phyloP scores from a whole-genome alignment of 1,140 invertebrate genomes.

The Brachionus rotundiformis region DNA sequence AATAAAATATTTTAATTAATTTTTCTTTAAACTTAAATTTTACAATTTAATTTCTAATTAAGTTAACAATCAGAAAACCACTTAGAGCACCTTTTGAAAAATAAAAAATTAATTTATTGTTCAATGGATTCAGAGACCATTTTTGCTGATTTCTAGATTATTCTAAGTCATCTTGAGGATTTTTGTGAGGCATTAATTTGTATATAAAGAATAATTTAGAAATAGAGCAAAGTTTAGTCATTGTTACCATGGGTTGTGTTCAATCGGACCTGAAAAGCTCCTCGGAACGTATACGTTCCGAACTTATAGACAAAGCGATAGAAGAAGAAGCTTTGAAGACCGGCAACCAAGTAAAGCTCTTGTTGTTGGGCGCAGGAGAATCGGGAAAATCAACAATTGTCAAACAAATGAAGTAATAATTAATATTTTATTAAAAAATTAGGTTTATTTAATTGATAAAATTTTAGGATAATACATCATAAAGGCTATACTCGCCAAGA shows the following conservation, averaged over 20 bases:
- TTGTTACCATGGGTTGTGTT: conserved; percentile 3
- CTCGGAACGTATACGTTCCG: conserved; percentile 8
- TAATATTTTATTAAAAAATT: conserved; percentile 88
- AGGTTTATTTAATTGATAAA: conserved; percentile 64
- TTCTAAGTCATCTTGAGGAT: background rate
- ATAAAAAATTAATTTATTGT: background rate
- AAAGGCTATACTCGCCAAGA: conserved; percentile 88
- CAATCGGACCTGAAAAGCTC: background rate
- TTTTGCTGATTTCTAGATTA: background rate
- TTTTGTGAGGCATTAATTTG: background rate
- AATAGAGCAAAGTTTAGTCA: background rate
- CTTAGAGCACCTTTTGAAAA: background rate
- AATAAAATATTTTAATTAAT: background rate
- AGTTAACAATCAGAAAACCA: background rate
- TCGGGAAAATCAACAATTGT: conserved; percentile 99
- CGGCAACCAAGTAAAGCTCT: conserved; percentile 9
- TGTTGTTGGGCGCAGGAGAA: conserved; percentile 67
- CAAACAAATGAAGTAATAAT: conserved; percentile 94
- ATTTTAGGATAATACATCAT: conserved; percentile 80
- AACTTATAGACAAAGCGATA: background rate
- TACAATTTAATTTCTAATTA: background rate
- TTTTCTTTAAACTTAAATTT: background rate
- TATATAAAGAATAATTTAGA: background rate
- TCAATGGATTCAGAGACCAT: background rate
- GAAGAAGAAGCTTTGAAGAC: background rate